Conservation (phyloP, 2,797 vertebrate genomes). For the Cynodonichthys magdalenae region DNA sequence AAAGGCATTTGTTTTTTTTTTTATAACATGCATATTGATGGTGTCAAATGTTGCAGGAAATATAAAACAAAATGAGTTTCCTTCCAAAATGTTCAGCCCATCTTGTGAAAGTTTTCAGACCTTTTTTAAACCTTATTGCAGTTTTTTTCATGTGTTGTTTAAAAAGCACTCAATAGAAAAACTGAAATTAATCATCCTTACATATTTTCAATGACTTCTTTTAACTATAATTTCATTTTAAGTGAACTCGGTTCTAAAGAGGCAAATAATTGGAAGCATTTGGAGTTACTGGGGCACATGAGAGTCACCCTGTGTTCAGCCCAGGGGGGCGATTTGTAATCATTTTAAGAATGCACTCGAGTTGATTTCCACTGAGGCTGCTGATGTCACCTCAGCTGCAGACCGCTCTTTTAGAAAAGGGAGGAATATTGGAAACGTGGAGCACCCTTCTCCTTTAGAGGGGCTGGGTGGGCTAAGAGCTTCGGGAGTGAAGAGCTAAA, state of each 20-base stretch:
- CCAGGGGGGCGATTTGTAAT: conserved; percentile 62
- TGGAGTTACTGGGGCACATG: conserved; percentile 13
- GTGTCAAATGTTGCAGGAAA: not conserved
- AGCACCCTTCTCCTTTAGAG: conserved; percentile 65
- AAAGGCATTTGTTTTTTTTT: conserved; percentile 44
- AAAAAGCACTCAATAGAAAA: no score
- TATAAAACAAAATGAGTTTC: not conserved
- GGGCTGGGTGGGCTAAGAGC: conserved; percentile 37
- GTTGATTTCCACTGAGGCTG: conserved; percentile 58
- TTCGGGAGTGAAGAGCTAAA: conserved; percentile 64
- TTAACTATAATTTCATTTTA: not conserved
- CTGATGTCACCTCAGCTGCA: conserved; percentile 43
- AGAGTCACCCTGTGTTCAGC: conserved; percentile 1
- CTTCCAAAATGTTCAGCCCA: not conserved
- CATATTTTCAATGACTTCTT: not conserved
- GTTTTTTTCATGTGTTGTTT: no score
- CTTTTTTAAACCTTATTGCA: no score
- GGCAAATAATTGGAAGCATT: not conserved
- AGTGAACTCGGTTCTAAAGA: not conserved
- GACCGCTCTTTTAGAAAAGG: conserved; percentile 57
- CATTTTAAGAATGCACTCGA: conserved; percentile 72
- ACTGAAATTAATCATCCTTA: not conserved
- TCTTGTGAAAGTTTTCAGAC: no score
- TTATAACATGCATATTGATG: conserved; percentile 22
- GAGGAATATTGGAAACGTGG: conserved; percentile 59